phyloP scores from a whole-genome alignment of 2,797 vertebrate species.

The Lycodopsis pacificus region DNA sequence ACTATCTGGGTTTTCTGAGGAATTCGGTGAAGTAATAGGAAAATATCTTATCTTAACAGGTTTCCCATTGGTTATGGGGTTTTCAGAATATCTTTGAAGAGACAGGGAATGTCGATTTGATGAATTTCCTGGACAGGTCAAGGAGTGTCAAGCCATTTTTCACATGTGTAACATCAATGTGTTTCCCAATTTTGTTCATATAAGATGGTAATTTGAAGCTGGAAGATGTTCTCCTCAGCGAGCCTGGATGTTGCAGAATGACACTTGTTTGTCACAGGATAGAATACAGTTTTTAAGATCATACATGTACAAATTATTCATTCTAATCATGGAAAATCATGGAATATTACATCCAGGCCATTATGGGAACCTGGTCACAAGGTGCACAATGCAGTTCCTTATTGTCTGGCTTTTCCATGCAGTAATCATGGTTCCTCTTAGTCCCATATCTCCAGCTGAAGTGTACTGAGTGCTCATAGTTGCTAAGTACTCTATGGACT shows the following conservation, averaged over 20 bases:
- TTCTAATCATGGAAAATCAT: neutral
- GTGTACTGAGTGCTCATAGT: slow-evolving; percentile 17
- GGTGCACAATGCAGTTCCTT: neutral
- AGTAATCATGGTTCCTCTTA: slow-evolving; percentile 19
- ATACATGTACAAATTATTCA: neutral
- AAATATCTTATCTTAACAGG: slow-evolving; percentile 44
- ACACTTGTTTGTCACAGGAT: neutral
- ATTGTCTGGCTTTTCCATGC: slow-evolving; percentile 15
- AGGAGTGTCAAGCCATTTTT: slow-evolving; percentile 23
- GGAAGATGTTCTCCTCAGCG: neutral
- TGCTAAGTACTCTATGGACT: slow-evolving; percentile 36
- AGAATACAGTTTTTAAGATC: neutral
- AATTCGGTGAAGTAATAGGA: slow-evolving; percentile 40
- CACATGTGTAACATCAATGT: slow-evolving; percentile 16
- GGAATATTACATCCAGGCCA: neutral
- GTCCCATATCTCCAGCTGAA: slow-evolving; percentile 20
- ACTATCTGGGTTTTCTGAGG: slow-evolving; percentile 27
- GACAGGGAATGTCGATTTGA: slow-evolving; percentile 17
- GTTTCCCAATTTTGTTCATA: slow-evolving; percentile 12
- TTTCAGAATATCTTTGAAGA: slow-evolving; percentile 18
- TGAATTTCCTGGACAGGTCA: slow-evolving; percentile 23
- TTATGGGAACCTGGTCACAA: neutral
- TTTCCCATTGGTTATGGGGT: slow-evolving; percentile 26
- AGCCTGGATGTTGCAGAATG: neutral
- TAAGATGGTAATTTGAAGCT: neutral